These are phyloP conservation scores for Echinometra lucunter DNA, from an alignment of 53 echinoderm and acorn worm genomes.

Conservation along the genomic window DNA sequence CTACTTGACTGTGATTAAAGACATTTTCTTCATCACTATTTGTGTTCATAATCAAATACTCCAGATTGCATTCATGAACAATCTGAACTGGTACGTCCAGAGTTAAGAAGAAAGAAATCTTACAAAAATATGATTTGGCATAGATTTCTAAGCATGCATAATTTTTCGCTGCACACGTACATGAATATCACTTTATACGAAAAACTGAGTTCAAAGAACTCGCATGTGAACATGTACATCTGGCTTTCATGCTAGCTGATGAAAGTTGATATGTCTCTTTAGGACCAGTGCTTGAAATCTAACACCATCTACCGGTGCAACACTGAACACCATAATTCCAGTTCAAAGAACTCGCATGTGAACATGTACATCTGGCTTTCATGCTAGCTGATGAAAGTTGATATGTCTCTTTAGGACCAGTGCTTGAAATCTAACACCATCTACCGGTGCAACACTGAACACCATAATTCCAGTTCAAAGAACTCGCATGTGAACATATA, in stretches of 20 bases:
- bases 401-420: not conserved
- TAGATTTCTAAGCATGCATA: not conserved
- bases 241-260: not conserved
- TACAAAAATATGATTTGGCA: conserved; percentile 10
- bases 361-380: not conserved
- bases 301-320: too few relatives aligned
- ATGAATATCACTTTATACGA: not conserved
- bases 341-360: not conserved
- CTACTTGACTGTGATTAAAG: not conserved
- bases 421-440: too few relatives aligned
- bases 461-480: not conserved
- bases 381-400: too few relatives aligned
- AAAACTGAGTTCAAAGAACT: not conserved
- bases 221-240: not conserved
- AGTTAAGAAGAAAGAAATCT: not conserved
- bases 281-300: not conserved
- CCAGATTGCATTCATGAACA: not conserved
- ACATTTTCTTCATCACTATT: not conserved
- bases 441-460: too few relatives aligned
- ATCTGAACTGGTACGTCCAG: not conserved
- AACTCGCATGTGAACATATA: not conserved
- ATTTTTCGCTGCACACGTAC: not conserved
- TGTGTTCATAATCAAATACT: not conserved
- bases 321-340: not conserved
- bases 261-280: too few relatives aligned